Base-by-base conservation (phyloP, 2,797 vertebrate genomes). In the Sphenodon punctatus region DNA sequence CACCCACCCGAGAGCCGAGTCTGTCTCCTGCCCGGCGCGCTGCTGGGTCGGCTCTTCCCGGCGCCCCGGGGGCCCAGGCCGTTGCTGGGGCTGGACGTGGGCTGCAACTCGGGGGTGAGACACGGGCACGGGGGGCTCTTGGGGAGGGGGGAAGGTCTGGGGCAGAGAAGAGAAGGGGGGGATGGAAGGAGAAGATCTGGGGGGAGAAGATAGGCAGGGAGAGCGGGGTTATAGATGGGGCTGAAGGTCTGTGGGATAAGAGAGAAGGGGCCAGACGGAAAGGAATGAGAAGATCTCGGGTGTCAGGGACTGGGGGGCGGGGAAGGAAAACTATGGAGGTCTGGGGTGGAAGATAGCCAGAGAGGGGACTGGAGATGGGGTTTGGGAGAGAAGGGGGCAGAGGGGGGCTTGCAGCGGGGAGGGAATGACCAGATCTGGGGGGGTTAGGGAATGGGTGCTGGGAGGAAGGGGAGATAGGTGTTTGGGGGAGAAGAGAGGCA, bases 61-160 rank as follows among this genome's bases (percentile, higher is more conserved):
- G 25, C 5, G 1, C 95, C 78, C 32, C 96, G 10, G 89, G 89
- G 3, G 60, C 48, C 75, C 17, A 68, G 86, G 39, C 87, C 36
- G 73, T 94, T 97, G 3, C 89, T 98, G 84, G 91, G 97, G 51
- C 95, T 99, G 77, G 98, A 99, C 45, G 97, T 98, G 65, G 98
- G 98, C 1, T 99, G 98, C 85, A 99, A 99, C 78, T 97, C 97
- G 1, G 98, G 98, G 96, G 98, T 98, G 88, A 90, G 96, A 88
- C 74, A 41, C 5, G 10, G 25, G 67, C 11, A 42, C 5, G 60
- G 14, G 3, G 9, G 51, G 4, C 19, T 20, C 16, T 8, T 56
- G 43, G 34, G 2, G 8, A 5, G 11, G 15, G 2, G 3, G 32
- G 49, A 14, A 32, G 23, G 34, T 14, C 22, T 4, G 75, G 20